These are phyloP conservation scores for Dione juno DNA, from an alignment of 2,888 invertebrate genomes.

Conservation along the genomic window DNA sequence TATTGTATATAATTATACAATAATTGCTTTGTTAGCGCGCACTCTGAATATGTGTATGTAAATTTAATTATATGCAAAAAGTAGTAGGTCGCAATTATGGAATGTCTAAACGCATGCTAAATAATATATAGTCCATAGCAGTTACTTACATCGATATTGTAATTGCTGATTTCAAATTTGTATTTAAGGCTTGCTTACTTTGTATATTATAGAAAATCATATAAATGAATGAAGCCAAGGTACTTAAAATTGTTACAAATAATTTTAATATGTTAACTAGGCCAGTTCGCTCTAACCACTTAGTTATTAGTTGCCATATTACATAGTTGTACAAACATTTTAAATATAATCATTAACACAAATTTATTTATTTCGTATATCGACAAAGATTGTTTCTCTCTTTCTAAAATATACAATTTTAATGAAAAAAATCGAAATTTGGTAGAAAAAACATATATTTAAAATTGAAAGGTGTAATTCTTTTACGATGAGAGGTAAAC, in stretches of 20 bases:
- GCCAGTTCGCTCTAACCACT: no score
- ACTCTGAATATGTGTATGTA: conserved; percentile 4
- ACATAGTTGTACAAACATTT: not conserved
- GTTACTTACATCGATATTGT: not conserved
- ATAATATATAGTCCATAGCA: not conserved
- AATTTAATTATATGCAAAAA: conserved; percentile 10
- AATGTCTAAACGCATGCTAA: not conserved
- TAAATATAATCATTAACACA: no score
- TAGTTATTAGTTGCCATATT: not conserved
- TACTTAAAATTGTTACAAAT: no score
- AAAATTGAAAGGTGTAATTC: conserved; percentile 24
- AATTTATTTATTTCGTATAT: no score
- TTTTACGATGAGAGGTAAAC: conserved; percentile 25
- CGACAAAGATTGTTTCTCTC: no score
- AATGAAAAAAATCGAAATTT: conserved; percentile 14
- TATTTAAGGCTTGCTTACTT: not conserved
- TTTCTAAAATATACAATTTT: no score
- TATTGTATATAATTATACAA: conserved; percentile 19
- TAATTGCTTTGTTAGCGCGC: conserved; percentile 15
- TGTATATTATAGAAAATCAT: not conserved
- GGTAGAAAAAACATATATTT: conserved; percentile 11
- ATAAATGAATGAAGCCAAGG: not conserved
- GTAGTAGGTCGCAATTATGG: conserved; percentile 12
- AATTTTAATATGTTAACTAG: no score
- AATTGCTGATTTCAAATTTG: not conserved